These are phyloP conservation scores for Serranus cabrilla DNA, from an alignment of 2,797 vertebrate genomes.

Conservation along the genomic window DNA sequence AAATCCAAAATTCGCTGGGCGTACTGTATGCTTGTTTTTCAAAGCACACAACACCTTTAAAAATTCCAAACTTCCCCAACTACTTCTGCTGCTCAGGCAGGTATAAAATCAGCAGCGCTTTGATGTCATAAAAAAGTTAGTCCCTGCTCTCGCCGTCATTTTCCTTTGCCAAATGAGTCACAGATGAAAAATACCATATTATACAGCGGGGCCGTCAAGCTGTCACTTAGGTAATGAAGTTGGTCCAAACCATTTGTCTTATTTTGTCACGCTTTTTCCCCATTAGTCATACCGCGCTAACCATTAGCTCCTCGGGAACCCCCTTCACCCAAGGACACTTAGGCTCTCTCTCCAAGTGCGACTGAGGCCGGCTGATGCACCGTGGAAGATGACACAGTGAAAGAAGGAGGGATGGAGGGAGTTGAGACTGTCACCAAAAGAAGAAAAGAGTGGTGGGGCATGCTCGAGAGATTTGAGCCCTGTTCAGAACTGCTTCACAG, in stretches of 20 bases:
- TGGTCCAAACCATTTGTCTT: slow-evolving; percentile 89
- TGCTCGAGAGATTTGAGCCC: slow-evolving; percentile 28
- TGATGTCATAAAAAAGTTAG: slow-evolving; percentile 77
- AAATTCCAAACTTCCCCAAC: slow-evolving; percentile 68
- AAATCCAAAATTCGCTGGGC: slow-evolving; percentile 63
- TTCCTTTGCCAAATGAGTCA: slow-evolving; percentile 80
- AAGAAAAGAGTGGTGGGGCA: slow-evolving; percentile 46
- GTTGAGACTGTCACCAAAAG: slow-evolving; percentile 56
- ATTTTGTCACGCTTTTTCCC: slow-evolving; percentile 88
- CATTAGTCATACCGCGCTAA: slow-evolving; percentile 86
- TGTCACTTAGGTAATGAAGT: slow-evolving; percentile 89
- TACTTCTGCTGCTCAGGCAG: slow-evolving; percentile 66
- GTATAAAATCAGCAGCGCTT: slow-evolving; percentile 75
- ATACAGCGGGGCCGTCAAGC: slow-evolving; percentile 85
- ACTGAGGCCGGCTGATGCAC: slow-evolving; percentile 66
- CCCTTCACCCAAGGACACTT: slow-evolving; percentile 87
- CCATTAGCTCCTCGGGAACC: slow-evolving; percentile 84
- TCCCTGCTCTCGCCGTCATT: slow-evolving; percentile 63
- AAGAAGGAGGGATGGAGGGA: slow-evolving; percentile 24
- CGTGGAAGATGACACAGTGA: slow-evolving; percentile 52
- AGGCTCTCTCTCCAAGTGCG: slow-evolving; percentile 74
- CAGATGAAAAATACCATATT: slow-evolving; percentile 88
- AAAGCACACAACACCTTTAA: slow-evolving; percentile 66
- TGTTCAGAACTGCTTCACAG: slow-evolving; percentile 36
- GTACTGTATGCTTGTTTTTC: slow-evolving; percentile 64